Evolutionary conservation across 2,888 invertebrate species (phyloP), one percentile per base, ranked within the genome.

Genomic region (Criorhina ranunculi): DNA sequence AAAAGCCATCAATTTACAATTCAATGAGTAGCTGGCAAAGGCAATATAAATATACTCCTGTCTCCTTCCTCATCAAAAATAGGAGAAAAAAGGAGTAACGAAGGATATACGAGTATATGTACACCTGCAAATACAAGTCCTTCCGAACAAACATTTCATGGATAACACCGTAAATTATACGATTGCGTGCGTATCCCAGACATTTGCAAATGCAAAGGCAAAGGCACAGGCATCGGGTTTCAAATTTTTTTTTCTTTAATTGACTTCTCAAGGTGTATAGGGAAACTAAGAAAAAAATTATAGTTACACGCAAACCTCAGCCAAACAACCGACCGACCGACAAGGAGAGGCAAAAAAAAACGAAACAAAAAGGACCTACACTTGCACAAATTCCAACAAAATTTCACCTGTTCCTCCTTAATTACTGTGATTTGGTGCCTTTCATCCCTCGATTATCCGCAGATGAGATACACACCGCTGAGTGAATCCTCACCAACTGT

Each of bases 121-220:
- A 66, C 82, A 82, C 82, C 82, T 82, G 82, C 82, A 77, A 82
- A 77, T 77, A 60, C 77, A 70, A 15, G 51, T 46, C 51, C 51
- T 66, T 31, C 57, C 37, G 12, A 46, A 53, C 62, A 69, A 82
- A 72, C 66, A 82, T 82, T 82, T 82, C 77, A 82, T 82, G 82
- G 82, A 31, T 60, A 55, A 66, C 46, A 77, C 77, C 82, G 77
- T 77, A 82, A 77, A 77, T 82, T 82, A 82, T 77, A 66, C 59
- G 82, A 82, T 82, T 77, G 82, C 82, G 82, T 82, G 82, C 82
- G 72, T 77, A 77, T 77, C 69, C 70, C 64, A 76, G 57, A 51
- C 35, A 40, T 40, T 55, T 46, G 31, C 37, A 49, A 33, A 24
- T n/a, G 7, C 40, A 19, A n/a, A 40, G 55, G 31, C 37, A 49